Conservation (phyloP, 2,888 invertebrate genomes). For the Heliconius erato region DNA sequence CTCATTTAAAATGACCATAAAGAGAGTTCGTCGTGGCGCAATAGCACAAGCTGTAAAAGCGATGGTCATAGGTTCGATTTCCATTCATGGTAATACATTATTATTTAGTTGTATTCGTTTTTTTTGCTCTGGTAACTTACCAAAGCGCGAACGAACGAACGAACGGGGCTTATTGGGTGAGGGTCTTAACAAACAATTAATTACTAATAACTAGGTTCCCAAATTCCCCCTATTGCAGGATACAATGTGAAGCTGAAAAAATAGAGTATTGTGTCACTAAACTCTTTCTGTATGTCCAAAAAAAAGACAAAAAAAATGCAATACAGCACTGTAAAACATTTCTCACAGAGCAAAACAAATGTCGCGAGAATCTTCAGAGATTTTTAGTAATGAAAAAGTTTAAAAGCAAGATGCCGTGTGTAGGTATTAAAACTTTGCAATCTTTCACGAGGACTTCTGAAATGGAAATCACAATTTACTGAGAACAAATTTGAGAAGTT, state of each 20-base stretch:
- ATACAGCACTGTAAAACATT: conserved; percentile 18
- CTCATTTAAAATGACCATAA: background rate
- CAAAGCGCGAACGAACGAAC: background rate
- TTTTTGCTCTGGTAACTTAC: no score
- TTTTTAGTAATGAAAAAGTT: conserved; percentile 45
- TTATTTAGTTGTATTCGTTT: no score
- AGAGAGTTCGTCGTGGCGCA: no score
- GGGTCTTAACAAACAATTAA: no score
- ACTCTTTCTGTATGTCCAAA: background rate
- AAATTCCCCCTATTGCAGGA: no score
- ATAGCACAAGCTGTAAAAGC: no score
- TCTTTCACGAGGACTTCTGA: conserved; percentile 39
- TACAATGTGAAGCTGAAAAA: background rate
- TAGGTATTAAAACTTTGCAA: conserved; percentile 41
- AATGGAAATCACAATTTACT: conserved; percentile 46
- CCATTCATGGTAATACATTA: no score
- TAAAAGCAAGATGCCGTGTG: conserved; percentile 34
- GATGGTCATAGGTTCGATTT: no score
- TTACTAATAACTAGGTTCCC: no score
- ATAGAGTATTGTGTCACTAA: background rate
- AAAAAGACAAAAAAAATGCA: background rate
- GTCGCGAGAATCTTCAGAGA: conserved; percentile 28
- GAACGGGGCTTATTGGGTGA: no score
- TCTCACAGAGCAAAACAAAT: conserved; percentile 20
- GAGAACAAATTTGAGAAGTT: conserved; percentile 23